Conservation (phyloP, 2,113 vertebrate genomes). For the Poeciliopsis turrubarensis region DNA sequence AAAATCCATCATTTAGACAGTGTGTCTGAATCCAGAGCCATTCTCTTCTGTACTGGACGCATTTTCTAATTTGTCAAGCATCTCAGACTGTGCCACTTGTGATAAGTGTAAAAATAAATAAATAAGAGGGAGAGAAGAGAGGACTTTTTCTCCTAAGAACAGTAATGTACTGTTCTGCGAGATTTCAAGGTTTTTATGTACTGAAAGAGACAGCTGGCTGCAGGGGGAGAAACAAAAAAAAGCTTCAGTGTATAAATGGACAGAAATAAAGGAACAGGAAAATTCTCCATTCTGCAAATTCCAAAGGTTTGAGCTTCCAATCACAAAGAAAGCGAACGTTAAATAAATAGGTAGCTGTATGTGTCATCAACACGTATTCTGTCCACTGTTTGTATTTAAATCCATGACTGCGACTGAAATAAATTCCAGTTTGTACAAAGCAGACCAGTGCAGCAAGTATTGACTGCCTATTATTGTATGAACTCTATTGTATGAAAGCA, state of each 20-base stretch:
- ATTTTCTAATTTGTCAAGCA: slow-evolving; percentile 30
- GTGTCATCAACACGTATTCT: neutral
- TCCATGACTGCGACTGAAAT: neutral
- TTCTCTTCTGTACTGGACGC: slow-evolving; percentile 16
- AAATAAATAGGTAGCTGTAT: neutral
- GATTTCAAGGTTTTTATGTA: neutral
- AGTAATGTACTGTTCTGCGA: neutral
- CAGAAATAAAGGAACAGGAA: neutral
- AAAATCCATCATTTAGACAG: slow-evolving; percentile 48
- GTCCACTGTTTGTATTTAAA: neutral
- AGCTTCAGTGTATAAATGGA: neutral
- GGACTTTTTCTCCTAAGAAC: neutral
- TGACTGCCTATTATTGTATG: slow-evolving; percentile 10
- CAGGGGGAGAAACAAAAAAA: neutral
- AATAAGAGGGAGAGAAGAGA: neutral
- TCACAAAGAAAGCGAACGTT: neutral
- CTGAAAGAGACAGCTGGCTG: neutral
- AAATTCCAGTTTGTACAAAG: neutral
- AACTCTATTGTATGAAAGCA: neutral
- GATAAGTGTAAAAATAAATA: slow-evolving; percentile 14
- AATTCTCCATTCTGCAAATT: neutral
- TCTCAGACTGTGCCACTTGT: slow-evolving; percentile 9
- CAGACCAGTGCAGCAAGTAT: neutral
- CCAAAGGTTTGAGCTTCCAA: neutral
- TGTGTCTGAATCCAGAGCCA: slow-evolving; percentile 10